Evolutionary conservation across 2,113 vertebrate genomes (phyloP), one percentile per base, ranked within the genome.

Genomic region (Sinocyclocheilus maitianheensis): DNA sequence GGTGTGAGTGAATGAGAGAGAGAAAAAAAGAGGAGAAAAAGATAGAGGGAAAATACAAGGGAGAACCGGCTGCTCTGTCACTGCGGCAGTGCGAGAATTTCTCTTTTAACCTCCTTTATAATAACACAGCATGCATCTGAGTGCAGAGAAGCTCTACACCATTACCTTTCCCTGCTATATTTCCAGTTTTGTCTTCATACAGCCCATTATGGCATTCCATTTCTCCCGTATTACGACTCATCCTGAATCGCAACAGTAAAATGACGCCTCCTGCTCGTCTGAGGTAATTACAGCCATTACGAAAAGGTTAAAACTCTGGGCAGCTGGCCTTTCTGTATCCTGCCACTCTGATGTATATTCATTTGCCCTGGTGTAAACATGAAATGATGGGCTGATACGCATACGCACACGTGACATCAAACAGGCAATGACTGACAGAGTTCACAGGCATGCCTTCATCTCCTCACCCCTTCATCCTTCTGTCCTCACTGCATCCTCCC

Each of bases 251-350:
- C 85, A 88, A 87, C 87, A 53, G 77, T 90, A 89, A 91, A 93
- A 88, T 86, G 87, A 88, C 86, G 76, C 80, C 85, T 90, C 88
- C 90, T 92, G 84, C 81, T 34, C 26, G 76, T 90, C 89, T n/a
- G 26, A 53, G 13, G 65, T 84, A 88, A 88, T 86, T 82, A 84
- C 85, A 81, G 83, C 85, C 92, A 92, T 92, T 91, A 91, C 91
- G 92, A 91, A 93, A 94, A 93, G 93, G 92, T 94, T 94, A 91
- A 89, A 91, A 90, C 93, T 92, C 90, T 86, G 84, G 91, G 90
- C 92, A 58, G 79, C 30, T 91, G 91, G 90, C 90, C 91, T 92
- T 92, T 93, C 91, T 90, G 89, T 92, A 90, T 92, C 89, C 84
- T 88, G 18, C 77, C 83, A 72, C 76, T 48, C 88, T 93, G 91